Evolutionary conservation across 2,113 vertebrate genomes (phyloP).

Genomic region (Herpetotheres cachinnans): DNA sequence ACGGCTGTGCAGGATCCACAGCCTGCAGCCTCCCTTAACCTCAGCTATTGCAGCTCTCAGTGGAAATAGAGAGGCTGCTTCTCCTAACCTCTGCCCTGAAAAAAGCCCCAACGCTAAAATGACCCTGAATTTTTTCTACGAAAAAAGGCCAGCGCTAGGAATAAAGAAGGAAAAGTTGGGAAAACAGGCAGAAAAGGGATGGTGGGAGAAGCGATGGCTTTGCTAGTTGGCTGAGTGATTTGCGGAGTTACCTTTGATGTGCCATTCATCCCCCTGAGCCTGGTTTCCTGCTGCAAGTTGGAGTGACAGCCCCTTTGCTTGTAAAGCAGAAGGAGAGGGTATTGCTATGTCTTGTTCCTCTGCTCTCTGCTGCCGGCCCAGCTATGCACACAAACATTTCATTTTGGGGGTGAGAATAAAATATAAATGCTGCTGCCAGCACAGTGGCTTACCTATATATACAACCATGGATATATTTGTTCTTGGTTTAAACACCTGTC

Average conservation of each 20-base stretch:
- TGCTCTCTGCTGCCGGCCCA: background rate
- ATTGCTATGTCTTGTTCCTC: rapidly evolving
- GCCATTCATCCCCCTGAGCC: rapidly evolving
- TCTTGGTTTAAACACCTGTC: background rate
- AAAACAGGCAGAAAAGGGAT: background rate
- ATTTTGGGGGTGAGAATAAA: background rate
- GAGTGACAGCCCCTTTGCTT: background rate
- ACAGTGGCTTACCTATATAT: background rate
- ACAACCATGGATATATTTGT: background rate
- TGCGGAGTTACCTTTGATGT: background rate
- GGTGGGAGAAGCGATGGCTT: background rate
- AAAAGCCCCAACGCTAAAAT: background rate
- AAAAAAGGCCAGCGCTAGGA: background rate
- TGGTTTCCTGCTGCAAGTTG: background rate
- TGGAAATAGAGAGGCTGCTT: background rate
- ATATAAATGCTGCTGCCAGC: background rate
- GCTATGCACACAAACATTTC: background rate
- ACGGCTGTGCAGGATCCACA: background rate
- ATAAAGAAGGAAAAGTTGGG: background rate
- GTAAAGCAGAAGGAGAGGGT: background rate
- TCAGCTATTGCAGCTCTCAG: background rate
- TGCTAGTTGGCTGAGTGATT: background rate
- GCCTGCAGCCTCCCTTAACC: background rate
- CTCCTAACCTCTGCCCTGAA: background rate
- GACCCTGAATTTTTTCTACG: background rate